Conservation (phyloP, 2,797 vertebrate species). For the Lacerta bilineata region DNA sequence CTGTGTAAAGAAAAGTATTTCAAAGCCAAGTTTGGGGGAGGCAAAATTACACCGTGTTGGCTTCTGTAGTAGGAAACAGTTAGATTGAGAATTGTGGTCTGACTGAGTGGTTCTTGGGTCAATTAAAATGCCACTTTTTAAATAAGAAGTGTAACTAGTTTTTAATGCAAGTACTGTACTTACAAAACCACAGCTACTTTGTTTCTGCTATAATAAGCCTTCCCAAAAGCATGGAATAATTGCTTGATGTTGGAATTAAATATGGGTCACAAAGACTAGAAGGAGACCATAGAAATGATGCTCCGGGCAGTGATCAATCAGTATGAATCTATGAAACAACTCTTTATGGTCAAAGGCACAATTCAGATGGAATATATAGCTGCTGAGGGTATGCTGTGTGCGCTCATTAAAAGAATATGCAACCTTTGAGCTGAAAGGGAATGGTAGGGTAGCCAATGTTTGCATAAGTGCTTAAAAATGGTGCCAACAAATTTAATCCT, state of each 20-base stretch:
- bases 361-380: not conserved
- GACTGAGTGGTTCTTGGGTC: not conserved
- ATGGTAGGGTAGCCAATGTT: not conserved
- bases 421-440: not conserved
- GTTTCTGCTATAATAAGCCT: slow-evolving; percentile 36
- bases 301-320: slow-evolving; percentile 7
- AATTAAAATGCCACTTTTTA: not conserved
- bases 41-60: not conserved
- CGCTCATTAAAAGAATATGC: not conserved
- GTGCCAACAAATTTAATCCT: not conserved
- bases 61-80: not conserved
- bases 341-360: not conserved
- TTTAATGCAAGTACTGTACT: not conserved
- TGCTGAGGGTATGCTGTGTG: not conserved
- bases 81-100: not conserved
- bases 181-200: not conserved
- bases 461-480: not conserved
- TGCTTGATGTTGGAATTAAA: slow-evolving; percentile 39
- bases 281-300: slow-evolving; percentile 28
- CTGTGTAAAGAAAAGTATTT: not conserved
- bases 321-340: slow-evolving; percentile 4
- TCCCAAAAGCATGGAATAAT: slow-evolving; percentile 41
- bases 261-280: slow-evolving; percentile 30
- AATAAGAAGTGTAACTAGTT: not conserved
- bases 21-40: too few species aligned